Conservation (phyloP, 1,140 invertebrate genomes). For the Macrobrachium nipponense region DNA sequence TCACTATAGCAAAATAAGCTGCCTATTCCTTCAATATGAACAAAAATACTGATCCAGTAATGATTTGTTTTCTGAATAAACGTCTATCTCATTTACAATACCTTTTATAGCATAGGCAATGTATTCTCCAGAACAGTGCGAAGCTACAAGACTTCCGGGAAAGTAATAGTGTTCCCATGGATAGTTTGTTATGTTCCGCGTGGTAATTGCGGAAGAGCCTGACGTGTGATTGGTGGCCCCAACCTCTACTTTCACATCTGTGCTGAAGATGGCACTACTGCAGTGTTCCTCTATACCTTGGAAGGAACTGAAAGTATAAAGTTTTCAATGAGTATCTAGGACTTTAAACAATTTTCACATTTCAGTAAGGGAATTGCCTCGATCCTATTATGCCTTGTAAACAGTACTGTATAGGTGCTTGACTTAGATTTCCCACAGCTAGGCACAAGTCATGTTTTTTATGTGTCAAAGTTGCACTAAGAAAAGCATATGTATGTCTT, state of each 20-base stretch:
- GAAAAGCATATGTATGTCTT: too few species aligned
- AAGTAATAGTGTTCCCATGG: conserved; percentile 91
- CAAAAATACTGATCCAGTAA: too few species aligned
- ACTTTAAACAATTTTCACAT: neutral
- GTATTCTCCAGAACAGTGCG: conserved; percentile 86
- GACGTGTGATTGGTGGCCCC: conserved; percentile 67
- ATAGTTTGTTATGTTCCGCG: conserved; percentile 91
- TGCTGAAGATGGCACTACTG: conserved; percentile 43
- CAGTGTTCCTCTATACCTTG: conserved; percentile 37
- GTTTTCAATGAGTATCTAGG: neutral
- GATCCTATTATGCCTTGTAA: conserved; percentile 13
- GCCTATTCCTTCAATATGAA: too few species aligned
- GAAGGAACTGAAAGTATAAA: conserved; percentile 32
- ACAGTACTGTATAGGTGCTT: too few species aligned
- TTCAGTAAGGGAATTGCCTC: neutral
- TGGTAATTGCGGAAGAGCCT: conserved; percentile 89
- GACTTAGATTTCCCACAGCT: too few species aligned
- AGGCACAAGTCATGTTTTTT: too few species aligned
- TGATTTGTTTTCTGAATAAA: too few species aligned
- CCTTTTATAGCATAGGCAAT: conserved; percentile 92
- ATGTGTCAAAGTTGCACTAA: too few species aligned
- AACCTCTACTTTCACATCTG: conserved; percentile 52
- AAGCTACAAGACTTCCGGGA: conserved; percentile 86
- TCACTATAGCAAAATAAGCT: too few species aligned
- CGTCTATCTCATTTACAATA: conserved; percentile 67